Conservation (phyloP, 2,113 vertebrate species). For the Ceyx cyanopectus region DNA sequence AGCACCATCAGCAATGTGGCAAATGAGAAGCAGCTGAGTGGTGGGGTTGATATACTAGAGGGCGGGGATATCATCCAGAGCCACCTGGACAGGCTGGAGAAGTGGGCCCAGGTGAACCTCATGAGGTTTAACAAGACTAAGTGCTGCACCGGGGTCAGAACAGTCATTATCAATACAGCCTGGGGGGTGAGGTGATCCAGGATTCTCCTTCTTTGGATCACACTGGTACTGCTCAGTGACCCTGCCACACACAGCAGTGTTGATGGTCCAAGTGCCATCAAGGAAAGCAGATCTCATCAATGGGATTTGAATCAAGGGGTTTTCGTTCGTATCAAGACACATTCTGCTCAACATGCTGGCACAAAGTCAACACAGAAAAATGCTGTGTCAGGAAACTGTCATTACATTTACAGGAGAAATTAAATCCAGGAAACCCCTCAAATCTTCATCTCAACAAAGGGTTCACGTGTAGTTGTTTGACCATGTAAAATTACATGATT, state of each 20-base stretch:
- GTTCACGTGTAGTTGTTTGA: neutral
- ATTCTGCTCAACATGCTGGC: neutral
- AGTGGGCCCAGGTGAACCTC: too few species aligned
- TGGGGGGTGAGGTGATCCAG: neutral
- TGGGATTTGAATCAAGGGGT: neutral
- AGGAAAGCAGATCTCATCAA: neutral
- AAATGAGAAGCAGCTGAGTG: too few species aligned
- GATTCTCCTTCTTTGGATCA: neutral
- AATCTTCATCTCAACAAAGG: neutral
- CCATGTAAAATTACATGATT: neutral
- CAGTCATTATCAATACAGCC: too few species aligned
- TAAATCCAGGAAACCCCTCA: neutral
- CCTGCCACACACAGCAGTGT: rapidly evolving
- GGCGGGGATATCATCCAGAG: too few species aligned
- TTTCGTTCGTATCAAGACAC: neutral
- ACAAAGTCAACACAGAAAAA: neutral
- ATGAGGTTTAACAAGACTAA: too few species aligned
- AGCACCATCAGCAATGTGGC: too few species aligned
- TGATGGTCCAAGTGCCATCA: neutral
- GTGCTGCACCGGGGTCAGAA: too few species aligned
- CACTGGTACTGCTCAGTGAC: neutral
- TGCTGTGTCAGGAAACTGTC: slow-evolving; percentile 9
- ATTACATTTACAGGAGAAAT: neutral
- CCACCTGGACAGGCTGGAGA: too few species aligned
- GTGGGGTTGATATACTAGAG: too few species aligned